phyloP scores from a whole-genome alignment of 1,140 invertebrate species.

The Drosophila saltans region DNA sequence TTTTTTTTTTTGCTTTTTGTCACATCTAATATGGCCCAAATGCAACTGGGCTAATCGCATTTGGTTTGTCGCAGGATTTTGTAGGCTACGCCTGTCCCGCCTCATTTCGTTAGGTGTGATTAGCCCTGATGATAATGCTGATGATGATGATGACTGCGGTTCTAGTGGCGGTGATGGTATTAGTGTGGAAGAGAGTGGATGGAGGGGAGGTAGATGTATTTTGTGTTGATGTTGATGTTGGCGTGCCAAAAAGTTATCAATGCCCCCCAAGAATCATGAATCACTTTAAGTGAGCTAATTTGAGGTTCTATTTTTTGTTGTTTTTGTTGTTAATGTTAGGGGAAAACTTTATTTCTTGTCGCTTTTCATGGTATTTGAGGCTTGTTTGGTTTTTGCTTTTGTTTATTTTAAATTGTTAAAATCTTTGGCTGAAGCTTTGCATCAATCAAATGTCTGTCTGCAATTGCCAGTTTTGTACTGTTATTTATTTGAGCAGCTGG shows the following conservation, averaged over 20 bases:
- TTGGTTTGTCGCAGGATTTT: conserved; percentile 13
- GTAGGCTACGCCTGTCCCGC: background rate
- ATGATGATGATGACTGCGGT: conserved; percentile 3
- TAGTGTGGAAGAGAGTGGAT: background rate
- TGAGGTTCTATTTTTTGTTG: conserved; percentile 40
- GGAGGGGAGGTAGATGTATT: conserved; percentile 49
- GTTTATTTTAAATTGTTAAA: conserved; percentile 33
- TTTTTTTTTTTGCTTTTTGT: background rate
- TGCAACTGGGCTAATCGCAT: conserved; percentile 10
- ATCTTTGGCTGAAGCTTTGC: conserved; percentile 58
- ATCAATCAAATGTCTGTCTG: conserved; percentile 75
- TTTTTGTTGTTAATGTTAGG: conserved; percentile 17
- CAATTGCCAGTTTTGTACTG: conserved; percentile 74
- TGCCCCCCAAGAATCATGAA: conserved; percentile 45
- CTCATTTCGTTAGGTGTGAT: conserved; percentile 8
- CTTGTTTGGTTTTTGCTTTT: conserved; percentile 14
- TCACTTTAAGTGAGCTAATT: conserved; percentile 76
- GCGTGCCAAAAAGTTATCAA: conserved; percentile 71
- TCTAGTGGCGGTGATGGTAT: background rate
- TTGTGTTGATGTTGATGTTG: conserved; percentile 27
- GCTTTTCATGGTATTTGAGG: conserved; percentile 70
- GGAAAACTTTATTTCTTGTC: conserved; percentile 41
- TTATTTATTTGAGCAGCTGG: conserved; percentile 78
- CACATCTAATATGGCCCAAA: conserved; percentile 1
- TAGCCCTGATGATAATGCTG: conserved; percentile 4